Evolutionary conservation across 2,797 vertebrate genomes (phyloP).

Genomic region (Acrocephalus scirpaceus): DNA sequence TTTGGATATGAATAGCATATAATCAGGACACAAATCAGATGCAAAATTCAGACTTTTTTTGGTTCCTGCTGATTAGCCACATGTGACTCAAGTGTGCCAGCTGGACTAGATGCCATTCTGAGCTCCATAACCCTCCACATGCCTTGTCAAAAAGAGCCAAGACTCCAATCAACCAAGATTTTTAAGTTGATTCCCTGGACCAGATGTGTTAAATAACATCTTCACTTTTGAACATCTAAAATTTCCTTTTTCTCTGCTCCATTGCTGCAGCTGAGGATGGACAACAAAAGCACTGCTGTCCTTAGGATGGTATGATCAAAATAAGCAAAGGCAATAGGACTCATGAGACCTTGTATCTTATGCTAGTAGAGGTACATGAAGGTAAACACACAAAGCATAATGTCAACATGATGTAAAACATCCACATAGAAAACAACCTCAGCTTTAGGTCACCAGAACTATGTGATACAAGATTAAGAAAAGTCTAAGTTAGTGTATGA

Average conservation of each 20-base stretch:
- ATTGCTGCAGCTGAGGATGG: neutral
- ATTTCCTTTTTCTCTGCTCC: neutral
- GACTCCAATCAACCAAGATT: neutral
- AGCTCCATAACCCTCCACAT: neutral
- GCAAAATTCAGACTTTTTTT: neutral
- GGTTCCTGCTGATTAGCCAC: neutral
- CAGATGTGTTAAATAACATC: neutral
- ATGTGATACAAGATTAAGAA: neutral
- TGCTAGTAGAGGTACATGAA: neutral
- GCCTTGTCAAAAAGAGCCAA: neutral
- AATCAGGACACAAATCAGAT: neutral
- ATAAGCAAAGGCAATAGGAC: neutral
- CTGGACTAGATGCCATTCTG: neutral
- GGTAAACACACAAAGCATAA: neutral
- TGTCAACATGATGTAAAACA: neutral
- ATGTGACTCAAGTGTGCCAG: neutral
- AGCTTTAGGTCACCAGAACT: neutral
- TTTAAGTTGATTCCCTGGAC: neutral
- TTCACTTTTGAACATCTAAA: neutral
- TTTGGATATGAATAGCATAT: neutral
- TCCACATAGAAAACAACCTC: neutral
- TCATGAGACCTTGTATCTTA: neutral
- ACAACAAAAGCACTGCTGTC: neutral
- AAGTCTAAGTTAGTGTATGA: neutral
- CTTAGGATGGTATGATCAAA: neutral